A percentile compares a stretch with the other conserved stretches of the same genome.
Conservation (phyloP, 2,113 vertebrate genomes). For the Hystrix cristata region DNA sequence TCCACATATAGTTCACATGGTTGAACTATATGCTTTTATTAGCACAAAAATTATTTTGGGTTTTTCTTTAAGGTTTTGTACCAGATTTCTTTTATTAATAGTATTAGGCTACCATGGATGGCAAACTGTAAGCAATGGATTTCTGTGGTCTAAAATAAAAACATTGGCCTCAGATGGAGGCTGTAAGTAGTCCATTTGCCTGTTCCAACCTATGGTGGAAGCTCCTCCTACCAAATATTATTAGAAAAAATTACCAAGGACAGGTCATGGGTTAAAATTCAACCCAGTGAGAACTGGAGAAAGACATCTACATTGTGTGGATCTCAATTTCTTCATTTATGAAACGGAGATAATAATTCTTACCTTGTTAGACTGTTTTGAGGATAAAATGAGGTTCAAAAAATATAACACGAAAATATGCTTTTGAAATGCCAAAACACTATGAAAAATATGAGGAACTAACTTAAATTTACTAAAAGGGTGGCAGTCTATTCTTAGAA, state of each 20-base stretch:
- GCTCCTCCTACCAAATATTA: background rate
- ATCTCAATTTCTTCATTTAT: background rate
- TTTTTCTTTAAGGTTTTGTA: slow-evolving; percentile 26
- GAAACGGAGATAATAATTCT: background rate
- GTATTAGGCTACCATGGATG: background rate
- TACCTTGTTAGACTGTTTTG: background rate
- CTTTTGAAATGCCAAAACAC: slow-evolving; percentile 21
- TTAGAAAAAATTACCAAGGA: background rate
- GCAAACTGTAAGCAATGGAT: slow-evolving; percentile 30
- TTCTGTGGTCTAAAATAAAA: slow-evolving; percentile 61
- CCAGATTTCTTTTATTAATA: background rate
- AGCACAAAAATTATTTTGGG: slow-evolving; percentile 8
- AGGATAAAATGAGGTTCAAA: background rate
- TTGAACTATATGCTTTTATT: background rate
- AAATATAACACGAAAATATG: background rate
- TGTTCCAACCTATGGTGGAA: background rate
- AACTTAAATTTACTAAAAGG: background rate
- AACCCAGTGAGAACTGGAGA: background rate
- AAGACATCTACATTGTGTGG: background rate
- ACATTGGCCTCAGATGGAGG: background rate
- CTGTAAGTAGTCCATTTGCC: background rate
- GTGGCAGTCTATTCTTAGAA: background rate
- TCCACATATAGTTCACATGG: background rate
- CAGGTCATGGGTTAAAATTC: background rate
- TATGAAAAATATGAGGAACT: slow-evolving; percentile 8